Base-by-base conservation (phyloP, 1,140 invertebrate species). In the Leptinotarsa undecemlineata region DNA sequence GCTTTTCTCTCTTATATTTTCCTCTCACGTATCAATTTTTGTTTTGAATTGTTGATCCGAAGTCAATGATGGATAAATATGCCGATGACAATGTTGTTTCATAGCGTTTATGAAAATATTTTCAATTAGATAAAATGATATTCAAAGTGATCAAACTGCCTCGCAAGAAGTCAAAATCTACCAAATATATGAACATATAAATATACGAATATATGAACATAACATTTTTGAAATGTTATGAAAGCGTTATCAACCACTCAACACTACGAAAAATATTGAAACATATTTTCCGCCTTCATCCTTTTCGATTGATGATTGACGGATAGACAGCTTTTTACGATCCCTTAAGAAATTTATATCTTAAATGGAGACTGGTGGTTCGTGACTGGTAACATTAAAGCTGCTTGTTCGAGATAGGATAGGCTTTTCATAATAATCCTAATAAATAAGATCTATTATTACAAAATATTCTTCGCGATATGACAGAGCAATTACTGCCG, bases 301-400 rank as follows among this genome's bases (percentile, higher is more conserved):
- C 17, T 57, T 15, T 57, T 57, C 17, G 51, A 57, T 15, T 57
- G 51, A 67, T 15, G 64, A 67, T 67, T 67, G 64, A 67, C 64
- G 64, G 64, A 67, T 67, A 67, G 64, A 67, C 64, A 67, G 64
- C 64, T n/a, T 42, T 67, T 26, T 33, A 42, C 64, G 64, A 23
- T 67, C 63, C 63, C 26, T 15, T 4, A 23, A 64, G 63, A 64
- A 64, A 64, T 64, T 64, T 64, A 11, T 64, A 64, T 64, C 26
- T n/a, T 4, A n/a, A 15, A 64, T 20, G 51, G 51, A 57, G 51
- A 57, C n/a, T 57, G 51, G 33, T 11, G 42, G 66, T 33, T 68
- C 66, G 66, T 68, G 66, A 68, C 66, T 17, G 42, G 33, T 42
- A 42, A 68, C 8, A 47, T 47, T 68, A 42, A 47, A 68, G 42